A percentile compares a stretch with the other conserved stretches of the same genome.
phyloP scores from a whole-genome alignment of 2,888 invertebrate genomes.

The Dexiosoma caninum region DNA sequence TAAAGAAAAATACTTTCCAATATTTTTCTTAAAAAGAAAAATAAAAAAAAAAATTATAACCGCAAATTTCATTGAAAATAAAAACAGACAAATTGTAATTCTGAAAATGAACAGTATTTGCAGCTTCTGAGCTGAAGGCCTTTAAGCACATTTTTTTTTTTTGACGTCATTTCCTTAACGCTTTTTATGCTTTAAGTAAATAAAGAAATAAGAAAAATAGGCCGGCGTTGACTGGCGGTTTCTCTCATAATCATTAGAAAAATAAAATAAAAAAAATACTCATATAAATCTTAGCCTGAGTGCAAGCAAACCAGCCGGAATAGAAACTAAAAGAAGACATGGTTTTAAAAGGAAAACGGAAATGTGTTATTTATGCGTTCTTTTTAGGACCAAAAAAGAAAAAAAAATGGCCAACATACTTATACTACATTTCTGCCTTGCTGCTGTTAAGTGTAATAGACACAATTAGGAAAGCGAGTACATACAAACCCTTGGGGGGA shows the following conservation, averaged over 20 bases:
- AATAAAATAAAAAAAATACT: not conserved
- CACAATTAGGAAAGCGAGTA: conserved; percentile 40
- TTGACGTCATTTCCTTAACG: conserved; percentile 13
- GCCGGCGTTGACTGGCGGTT: conserved; percentile 29
- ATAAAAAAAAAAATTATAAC: not conserved
- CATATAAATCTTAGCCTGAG: conserved; percentile 22
- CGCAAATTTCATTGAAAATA: conserved; percentile 12
- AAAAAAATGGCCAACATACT: conserved; percentile 22
- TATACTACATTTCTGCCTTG: not conserved
- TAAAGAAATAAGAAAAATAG: conserved; percentile 35
- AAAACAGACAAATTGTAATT: conserved; percentile 22
- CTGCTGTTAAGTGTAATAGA: conserved; percentile 7
- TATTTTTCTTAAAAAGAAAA: not conserved
- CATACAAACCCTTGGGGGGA: conserved; percentile 1
- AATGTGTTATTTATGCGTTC: conserved; percentile 1
- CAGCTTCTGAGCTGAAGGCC: conserved; percentile 45
- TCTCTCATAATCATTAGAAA: not conserved
- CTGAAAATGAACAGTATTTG: conserved; percentile 43
- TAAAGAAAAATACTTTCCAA: not conserved
- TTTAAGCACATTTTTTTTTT: not conserved
- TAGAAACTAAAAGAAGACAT: conserved; percentile 7
- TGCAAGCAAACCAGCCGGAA: not conserved
- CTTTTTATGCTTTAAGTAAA: conserved; percentile 19
- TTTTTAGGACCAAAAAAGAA: not conserved
- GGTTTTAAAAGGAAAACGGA: conserved; percentile 44